A percentile compares a stretch with the other conserved stretches of the same genome.
These are phyloP conservation scores for Bathynomus jamesi DNA, from an alignment of 1,140 invertebrate genomes.

Conservation along the genomic window DNA sequence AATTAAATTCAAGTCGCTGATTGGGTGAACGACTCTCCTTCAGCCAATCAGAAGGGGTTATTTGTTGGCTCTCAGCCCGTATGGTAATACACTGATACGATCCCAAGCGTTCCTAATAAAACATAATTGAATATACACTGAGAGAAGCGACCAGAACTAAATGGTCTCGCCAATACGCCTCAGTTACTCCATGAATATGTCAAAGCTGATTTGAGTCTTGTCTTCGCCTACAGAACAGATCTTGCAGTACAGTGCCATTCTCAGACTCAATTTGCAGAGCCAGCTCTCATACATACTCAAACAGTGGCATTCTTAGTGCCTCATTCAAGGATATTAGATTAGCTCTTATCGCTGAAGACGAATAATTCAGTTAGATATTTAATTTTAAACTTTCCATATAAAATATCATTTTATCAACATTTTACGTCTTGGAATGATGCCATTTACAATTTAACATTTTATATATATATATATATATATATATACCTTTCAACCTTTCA, in stretches of 20 bases:
- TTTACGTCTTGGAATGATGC: too few relatives aligned
- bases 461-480: too few relatives aligned
- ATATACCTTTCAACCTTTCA: too few relatives aligned
- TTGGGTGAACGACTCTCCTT: conserved; percentile 12
- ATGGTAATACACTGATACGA: conserved; percentile 23
- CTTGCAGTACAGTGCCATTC: not conserved
- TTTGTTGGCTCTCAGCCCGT: conserved; percentile 21
- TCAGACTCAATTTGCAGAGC: not conserved
- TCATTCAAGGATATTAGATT: too few relatives aligned
- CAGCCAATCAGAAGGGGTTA: conserved; percentile 17
- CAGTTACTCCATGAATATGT: not conserved
- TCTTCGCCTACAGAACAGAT: not conserved
- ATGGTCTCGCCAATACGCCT: not conserved
- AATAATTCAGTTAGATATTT: too few relatives aligned
- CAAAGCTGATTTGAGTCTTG: not conserved
- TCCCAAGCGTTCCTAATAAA: conserved; percentile 27
- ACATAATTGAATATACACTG: conserved; percentile 32
- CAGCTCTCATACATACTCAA: too few relatives aligned
- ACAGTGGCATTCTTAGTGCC: too few relatives aligned
- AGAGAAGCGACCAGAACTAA: not conserved
- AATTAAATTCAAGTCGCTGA: conserved; percentile 26
- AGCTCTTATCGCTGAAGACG: too few relatives aligned
- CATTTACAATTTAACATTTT: too few relatives aligned
- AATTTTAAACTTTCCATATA: too few relatives aligned
- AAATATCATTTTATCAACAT: too few relatives aligned